These are phyloP conservation scores for Drosophila nikananu DNA, from an alignment of 1,140 invertebrate genomes.

Conservation along the genomic window DNA sequence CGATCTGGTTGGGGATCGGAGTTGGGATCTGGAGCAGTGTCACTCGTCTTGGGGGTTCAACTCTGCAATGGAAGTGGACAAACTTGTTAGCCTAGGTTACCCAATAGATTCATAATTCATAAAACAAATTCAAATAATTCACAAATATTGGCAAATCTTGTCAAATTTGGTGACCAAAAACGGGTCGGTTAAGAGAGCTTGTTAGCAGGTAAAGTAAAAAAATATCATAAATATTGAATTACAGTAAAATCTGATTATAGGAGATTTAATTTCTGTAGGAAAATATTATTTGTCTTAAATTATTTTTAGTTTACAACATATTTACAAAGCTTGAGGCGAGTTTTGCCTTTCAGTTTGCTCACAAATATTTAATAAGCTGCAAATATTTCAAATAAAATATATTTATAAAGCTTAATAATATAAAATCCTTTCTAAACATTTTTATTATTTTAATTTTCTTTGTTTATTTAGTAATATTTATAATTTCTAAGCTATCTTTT, in stretches of 20 bases:
- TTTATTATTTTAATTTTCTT: background rate
- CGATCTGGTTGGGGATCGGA: constrained; percentile 16
- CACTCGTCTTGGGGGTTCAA: constrained; percentile 13
- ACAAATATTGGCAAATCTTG: constrained; percentile 69
- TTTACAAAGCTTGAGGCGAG: background rate
- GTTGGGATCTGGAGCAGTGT: constrained; percentile 16
- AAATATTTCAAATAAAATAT: too few relatives aligned
- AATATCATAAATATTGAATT: too few relatives aligned
- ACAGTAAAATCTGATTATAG: background rate
- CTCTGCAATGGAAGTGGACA: constrained; percentile 21
- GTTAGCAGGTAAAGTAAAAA: constrained; percentile 12
- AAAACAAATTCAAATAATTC: constrained; percentile 29
- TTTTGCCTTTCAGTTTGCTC: background rate
- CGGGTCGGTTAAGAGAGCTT: constrained; percentile 1
- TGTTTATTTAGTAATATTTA: background rate
- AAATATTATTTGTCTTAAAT: background rate
- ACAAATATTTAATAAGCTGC: background rate
- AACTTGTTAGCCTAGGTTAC: constrained; percentile 31
- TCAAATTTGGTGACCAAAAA: constrained; percentile 61
- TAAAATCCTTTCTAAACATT: too few relatives aligned
- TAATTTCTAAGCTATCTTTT: too few relatives aligned
- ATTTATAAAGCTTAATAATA: too few relatives aligned
- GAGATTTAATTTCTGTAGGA: background rate
- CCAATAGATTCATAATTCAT: constrained; percentile 26
- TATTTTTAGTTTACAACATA: background rate